Evolutionary conservation across 2,888 invertebrate species (phyloP), one percentile per base, ranked within the genome.

Genomic region (Drosophila robusta): DNA sequence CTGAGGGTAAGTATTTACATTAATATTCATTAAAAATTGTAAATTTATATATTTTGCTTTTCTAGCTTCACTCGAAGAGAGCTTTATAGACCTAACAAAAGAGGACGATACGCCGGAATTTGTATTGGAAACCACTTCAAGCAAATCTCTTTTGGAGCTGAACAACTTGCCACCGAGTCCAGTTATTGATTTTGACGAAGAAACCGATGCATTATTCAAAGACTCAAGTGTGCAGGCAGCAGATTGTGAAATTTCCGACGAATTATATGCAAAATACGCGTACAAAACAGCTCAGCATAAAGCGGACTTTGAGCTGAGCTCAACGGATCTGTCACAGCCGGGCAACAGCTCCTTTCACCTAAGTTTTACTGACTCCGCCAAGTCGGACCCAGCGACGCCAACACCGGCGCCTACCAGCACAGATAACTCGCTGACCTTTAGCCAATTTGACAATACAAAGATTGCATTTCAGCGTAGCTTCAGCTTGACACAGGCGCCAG

Each of bases 81-180:
- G 41, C 16, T 42, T 80, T 32, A 64, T 89, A 5, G 89, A 90
- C 29, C 50, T 90, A 9, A 89, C 87, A 0, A 63, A 79, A 44
- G 67, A 69, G 8, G 32, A 32, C 0, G 64, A 76, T n/a, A 47
- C 75, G 9, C 38, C 51, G 6, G 73, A 54, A 5, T 1, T 26
- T 2, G 1, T n/a, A 12, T 4, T 34, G 3, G 42, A 24, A 4
- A 22, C 0, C 2, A 49, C 18, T 0, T 42, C 55, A 5, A 38
- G 29, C 1, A 42, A 36, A 14, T 51, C 50, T 1, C 12, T 45
- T 14, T 54, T 45, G 3, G 54, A 54, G 7, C 42, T 65, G 8
- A 44, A 34, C 12, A 39, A 50, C 7, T 41, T 61, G 29, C 38
- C 14, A 5, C 18, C 26, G 4, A 75, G 61, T 46, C 69, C 65